A percentile compares a stretch with the other conserved stretches of the same genome.
Conservation (phyloP, 2,113 vertebrate genomes). For the Ciconia stormi region DNA sequence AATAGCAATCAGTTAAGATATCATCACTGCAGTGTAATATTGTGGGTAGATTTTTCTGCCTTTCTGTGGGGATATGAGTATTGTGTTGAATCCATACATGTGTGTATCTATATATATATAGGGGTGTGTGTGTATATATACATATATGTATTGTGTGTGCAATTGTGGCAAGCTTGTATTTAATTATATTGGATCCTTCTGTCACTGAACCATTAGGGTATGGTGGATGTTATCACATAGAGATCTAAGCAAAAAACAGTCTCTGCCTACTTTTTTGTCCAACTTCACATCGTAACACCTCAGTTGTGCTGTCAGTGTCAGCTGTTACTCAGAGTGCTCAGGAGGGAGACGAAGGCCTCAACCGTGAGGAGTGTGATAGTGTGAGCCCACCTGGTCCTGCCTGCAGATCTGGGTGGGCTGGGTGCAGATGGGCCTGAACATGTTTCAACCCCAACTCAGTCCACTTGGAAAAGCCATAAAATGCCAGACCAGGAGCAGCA, state of each 20-base stretch:
- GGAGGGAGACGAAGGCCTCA: rapidly evolving
- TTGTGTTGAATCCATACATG: background rate
- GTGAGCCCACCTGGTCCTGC: background rate
- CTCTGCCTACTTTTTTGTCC: background rate
- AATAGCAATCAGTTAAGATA: background rate
- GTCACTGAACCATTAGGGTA: background rate
- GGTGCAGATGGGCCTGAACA: rapidly evolving
- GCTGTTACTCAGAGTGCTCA: background rate
- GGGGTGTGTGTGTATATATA: background rate
- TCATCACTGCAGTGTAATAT: background rate
- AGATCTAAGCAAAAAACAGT: background rate
- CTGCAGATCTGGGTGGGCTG: background rate
- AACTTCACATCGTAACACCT: background rate
- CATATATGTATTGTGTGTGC: background rate
- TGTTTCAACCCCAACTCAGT: background rate
- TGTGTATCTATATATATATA: background rate
- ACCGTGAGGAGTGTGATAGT: background rate
- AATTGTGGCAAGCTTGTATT: background rate
- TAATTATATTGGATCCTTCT: background rate
- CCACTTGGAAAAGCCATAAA: background rate
- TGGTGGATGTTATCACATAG: background rate
- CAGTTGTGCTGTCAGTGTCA: rapidly evolving
- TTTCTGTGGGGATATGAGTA: background rate
- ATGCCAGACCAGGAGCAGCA: background rate
- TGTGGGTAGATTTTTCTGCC: background rate